Evolutionary conservation across 2,888 invertebrate genomes (phyloP).

Genomic region (Lepidocyrtinus sp.): DNA sequence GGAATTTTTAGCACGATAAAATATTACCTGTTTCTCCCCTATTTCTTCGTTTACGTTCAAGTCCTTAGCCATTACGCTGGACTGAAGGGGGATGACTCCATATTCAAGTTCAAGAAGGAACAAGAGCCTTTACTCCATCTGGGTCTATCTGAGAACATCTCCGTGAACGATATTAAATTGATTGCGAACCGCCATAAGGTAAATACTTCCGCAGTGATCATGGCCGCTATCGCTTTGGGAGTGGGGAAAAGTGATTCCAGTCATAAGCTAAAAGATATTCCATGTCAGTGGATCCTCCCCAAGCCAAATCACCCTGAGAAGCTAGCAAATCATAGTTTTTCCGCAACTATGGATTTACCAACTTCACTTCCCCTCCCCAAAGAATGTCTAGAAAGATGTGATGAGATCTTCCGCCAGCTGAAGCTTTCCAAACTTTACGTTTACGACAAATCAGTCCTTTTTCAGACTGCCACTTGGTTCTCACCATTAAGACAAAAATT

Average conservation of each 20-base stretch:
- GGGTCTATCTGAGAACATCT: conserved; percentile 11
- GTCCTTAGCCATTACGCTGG: not conserved
- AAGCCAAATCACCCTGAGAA: conserved; percentile 33
- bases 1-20: not conserved
- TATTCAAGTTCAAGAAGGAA: too few species aligned
- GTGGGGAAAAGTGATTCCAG: conserved; percentile 28
- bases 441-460: conserved; percentile 27
- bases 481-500: conserved; percentile 28
- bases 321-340: conserved; percentile 30
- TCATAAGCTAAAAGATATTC: not conserved
- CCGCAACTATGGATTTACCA: conserved; percentile 33
- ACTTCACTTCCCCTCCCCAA: conserved; percentile 1
- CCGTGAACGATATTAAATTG: conserved; percentile 14
- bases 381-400: conserved; percentile 29
- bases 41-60: conserved; percentile 14
- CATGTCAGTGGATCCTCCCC: conserved; percentile 38
- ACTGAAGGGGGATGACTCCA: not conserved
- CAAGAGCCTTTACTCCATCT: not conserved
- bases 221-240: conserved; percentile 16
- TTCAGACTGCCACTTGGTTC: conserved; percentile 39
- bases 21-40: not conserved
- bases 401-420: conserved; percentile 25
- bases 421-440: conserved; percentile 30
- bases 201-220: conserved; percentile 20
- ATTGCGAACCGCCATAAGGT: conserved; percentile 20